Percentiles rank a stretch among this genome's conserved stretches.
Conservation (phyloP, 2,888 invertebrate species). For the Notodonta ziczac region DNA sequence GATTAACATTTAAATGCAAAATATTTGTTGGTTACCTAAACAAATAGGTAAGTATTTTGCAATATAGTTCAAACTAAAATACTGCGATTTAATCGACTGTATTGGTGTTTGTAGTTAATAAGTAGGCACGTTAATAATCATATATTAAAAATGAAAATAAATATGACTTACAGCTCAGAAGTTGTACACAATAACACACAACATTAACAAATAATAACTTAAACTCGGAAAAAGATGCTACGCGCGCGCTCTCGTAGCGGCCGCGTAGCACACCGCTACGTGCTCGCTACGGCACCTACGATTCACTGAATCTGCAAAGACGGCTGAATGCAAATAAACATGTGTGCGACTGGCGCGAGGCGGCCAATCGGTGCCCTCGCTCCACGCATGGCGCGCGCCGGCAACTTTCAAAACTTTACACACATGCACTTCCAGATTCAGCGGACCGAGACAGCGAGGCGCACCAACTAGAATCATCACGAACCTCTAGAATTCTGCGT, state of each 20-base stretch:
- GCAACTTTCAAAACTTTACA: slow-evolving; percentile 78
- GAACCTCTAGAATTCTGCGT: slow-evolving; percentile 84
- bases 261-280: slow-evolving; percentile 71
- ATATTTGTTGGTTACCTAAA: too few relatives aligned
- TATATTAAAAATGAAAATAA: not conserved
- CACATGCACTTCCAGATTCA: slow-evolving; percentile 67
- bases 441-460: slow-evolving; percentile 40
- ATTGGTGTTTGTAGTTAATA: too few relatives aligned
- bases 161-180: not conserved
- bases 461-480: slow-evolving; percentile 53
- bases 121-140: not conserved
- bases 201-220: slow-evolving; percentile 13
- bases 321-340: slow-evolving; percentile 80
- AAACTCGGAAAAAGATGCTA: slow-evolving; percentile 51
- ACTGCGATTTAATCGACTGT: too few relatives aligned
- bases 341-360: slow-evolving; percentile 68
- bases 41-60: not conserved
- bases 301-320: slow-evolving; percentile 82
- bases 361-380: slow-evolving; percentile 72
- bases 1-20: too few relatives aligned
- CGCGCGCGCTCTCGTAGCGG: slow-evolving; percentile 53
- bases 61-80: not conserved
- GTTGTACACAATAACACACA: not conserved
- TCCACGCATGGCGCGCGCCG: slow-evolving; percentile 76
- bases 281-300: slow-evolving; percentile 69